phyloP scores from a whole-genome alignment of 2,888 invertebrate species.

The Orthonevra nobilis region DNA sequence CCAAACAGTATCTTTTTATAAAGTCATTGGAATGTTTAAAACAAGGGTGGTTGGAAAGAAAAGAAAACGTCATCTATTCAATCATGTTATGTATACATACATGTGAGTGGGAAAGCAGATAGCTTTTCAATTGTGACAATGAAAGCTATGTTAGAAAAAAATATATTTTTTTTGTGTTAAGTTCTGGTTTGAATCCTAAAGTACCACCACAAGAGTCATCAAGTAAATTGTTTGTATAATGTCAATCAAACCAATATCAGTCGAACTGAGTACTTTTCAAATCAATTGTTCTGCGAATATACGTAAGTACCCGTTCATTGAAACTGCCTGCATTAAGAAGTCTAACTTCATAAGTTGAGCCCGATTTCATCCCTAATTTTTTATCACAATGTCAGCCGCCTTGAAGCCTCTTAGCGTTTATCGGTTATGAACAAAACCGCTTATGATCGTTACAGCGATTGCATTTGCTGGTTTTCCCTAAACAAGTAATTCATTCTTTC shows the following conservation, averaged over 20 bases:
- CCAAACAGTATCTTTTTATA: too few relatives aligned
- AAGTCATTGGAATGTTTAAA: too few relatives aligned
- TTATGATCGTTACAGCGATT: conserved; percentile 16
- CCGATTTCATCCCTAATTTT: conserved; percentile 38
- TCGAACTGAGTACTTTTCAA: conserved; percentile 40
- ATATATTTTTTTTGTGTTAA: conserved; percentile 1
- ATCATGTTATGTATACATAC: too few relatives aligned
- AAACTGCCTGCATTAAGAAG: background rate
- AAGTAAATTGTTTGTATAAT: conserved; percentile 57
- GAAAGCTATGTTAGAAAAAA: too few relatives aligned
- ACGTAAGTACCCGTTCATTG: conserved; percentile 30
- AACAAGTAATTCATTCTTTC: conserved; percentile 42
- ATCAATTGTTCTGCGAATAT: conserved; percentile 38
- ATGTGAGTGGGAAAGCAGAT: too few relatives aligned
- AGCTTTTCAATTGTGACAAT: too few relatives aligned
- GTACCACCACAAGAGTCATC: conserved; percentile 33
- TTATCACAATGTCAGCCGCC: background rate
- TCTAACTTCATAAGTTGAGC: conserved; percentile 14
- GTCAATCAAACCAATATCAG: conserved; percentile 59
- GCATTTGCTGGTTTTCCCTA: conserved; percentile 22
- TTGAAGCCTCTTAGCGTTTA: conserved; percentile 6
- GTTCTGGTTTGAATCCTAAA: background rate
- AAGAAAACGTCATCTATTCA: too few relatives aligned
- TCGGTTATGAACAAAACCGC: conserved; percentile 14
- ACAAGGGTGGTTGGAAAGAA: too few relatives aligned